Percentiles rank a stretch among this genome's conserved stretches.
phyloP scores from a whole-genome alignment of 2,888 invertebrate genomes.

The Chorisops tibialis region DNA sequence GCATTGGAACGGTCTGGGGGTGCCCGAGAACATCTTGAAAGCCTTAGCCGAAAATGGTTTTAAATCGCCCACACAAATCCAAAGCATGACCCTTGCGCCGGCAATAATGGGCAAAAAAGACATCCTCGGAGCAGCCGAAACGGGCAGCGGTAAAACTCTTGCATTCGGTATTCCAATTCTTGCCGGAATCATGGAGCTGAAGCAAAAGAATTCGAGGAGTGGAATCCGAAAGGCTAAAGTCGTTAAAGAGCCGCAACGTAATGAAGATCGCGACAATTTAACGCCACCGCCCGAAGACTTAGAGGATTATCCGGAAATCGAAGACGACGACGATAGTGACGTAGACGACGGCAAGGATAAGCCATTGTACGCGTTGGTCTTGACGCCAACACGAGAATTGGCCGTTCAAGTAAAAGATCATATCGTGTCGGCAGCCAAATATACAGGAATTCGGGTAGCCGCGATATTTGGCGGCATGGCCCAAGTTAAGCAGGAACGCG shows the following conservation, averaged over 20 bases:
- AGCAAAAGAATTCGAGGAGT: conserved; percentile 51
- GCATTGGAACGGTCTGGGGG: conserved; percentile 66
- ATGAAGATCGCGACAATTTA: conserved; percentile 47
- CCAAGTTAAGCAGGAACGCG: conserved; percentile 86
- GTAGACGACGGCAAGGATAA: conserved; percentile 36
- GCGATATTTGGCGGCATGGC: conserved; percentile 94
- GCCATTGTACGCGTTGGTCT: conserved; percentile 75
- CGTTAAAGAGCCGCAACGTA: conserved; percentile 23
- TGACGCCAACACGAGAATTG: conserved; percentile 94
- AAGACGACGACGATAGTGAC: conserved; percentile 37
- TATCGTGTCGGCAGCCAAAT: conserved; percentile 72
- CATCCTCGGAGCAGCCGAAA: conserved; percentile 97
- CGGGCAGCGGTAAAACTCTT: conserved; percentile 97
- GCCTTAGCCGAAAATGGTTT: conserved; percentile 76
- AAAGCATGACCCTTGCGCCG: conserved; percentile 72
- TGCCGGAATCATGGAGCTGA: conserved; percentile 73
- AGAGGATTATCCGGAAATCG: conserved; percentile 34
- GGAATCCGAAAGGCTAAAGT: conserved; percentile 43
- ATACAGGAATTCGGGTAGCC: conserved; percentile 69
- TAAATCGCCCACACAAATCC: conserved; percentile 83
- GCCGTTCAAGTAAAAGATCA: conserved; percentile 93
- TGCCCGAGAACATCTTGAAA: conserved; percentile 63
- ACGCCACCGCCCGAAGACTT: conserved; percentile 50
- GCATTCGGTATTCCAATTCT: conserved; percentile 96
- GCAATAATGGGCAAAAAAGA: conserved; percentile 84